Base-by-base conservation (phyloP, 2,888 invertebrate genomes). In the Diachrysia chrysitis region DNA sequence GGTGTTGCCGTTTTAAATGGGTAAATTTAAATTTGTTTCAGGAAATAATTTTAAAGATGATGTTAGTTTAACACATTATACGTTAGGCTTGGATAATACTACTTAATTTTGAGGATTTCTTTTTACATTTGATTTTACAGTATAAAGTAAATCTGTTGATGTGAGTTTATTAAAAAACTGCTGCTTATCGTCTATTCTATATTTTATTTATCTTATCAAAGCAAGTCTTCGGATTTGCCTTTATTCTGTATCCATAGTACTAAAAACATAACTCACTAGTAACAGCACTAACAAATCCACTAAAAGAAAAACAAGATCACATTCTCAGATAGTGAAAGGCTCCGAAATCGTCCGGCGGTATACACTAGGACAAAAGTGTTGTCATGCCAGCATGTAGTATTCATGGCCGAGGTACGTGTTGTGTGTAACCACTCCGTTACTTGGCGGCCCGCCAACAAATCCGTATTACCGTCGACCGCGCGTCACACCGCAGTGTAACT, bases 371-470 rank as follows among this genome's bases (percentile, higher is more conserved):
- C 76, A 81, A 81, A 76, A 72, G 67, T 74, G 71, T 67, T 76
- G 76, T 80, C 80, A 73, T 74, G 76, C 70, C 64, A 54, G 58
- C 65, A 68, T 76, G 81, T 73, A 82, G 70, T 81, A 81, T 82
- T 81, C 81, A 82, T 80, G 73, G 69, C 16, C 21, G 58, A 42
- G 25, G 57, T 64, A 75, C 79, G 73, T 79, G 77, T 71, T 66
- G 63, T 66, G 66, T 78, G 81, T 81, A 71, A 76, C 81, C 80
- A 78, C 80, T 73, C 71, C 66, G 74, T 76, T 73, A 72, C 85
- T 82, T 93, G 93, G 93, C 93, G 86, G 83, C 72, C 82, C 83
- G 92, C 93, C 93, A 93, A 85, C 87, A 81, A 84, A 86, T 84
- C 86, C 85, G 83, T 86, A 89, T 87, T 86, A 86, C 81, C 78